These are phyloP conservation scores for Petroica traversi DNA, from an alignment of 2,113 vertebrate genomes.

Conservation along the genomic window DNA sequence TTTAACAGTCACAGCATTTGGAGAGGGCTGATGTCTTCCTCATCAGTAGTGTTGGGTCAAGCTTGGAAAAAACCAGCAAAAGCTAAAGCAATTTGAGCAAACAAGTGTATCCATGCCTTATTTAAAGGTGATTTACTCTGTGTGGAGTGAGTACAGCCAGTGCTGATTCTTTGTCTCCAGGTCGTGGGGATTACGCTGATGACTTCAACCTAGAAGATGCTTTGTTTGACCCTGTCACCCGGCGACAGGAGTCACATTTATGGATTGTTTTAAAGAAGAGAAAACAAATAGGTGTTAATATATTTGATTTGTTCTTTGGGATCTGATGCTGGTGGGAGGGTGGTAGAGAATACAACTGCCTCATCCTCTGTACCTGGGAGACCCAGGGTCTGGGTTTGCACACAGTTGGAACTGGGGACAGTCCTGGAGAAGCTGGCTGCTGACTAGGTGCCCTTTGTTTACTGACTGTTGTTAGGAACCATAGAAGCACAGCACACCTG, in stretches of 20 bases:
- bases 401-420: not conserved
- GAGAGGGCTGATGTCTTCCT: conserved; percentile 25
- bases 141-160: not conserved
- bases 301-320: not conserved
- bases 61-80: not conserved
- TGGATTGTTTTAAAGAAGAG: not conserved
- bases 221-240: conserved; percentile 8
- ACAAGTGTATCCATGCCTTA: not conserved
- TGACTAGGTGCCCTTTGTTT: not conserved
- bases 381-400: not conserved
- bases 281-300: not conserved
- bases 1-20: conserved; percentile 20
- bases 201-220: conserved; percentile 58
- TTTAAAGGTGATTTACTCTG: not conserved
- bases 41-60: not conserved
- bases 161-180: conserved; percentile 50
- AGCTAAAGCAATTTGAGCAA: conserved; percentile 4
- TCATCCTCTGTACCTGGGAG: not conserved
- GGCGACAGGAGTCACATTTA: conserved; percentile 67
- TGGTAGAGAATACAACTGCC: not conserved
- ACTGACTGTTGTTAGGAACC: not conserved
- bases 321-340: not conserved
- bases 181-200: conserved; percentile 28
- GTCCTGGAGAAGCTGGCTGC: not conserved
- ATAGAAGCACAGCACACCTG: not conserved